Evolutionary conservation across 2,797 vertebrate genomes (phyloP).

Genomic region (Takifugu ocellatus): DNA sequence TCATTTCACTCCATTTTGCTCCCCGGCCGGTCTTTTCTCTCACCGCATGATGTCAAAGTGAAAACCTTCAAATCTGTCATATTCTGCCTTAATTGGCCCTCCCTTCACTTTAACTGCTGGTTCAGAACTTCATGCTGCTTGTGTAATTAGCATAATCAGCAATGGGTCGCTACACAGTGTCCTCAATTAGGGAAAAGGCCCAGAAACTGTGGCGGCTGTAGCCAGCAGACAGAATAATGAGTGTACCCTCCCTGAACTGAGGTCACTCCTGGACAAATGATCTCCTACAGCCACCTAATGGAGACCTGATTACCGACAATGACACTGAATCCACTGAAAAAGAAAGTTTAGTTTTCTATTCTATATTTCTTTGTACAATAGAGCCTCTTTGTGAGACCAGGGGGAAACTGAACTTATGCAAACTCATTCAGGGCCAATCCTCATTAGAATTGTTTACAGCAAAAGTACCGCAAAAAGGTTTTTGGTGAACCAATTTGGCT

Average conservation of each 20-base stretch:
- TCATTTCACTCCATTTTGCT: constrained; percentile 34
- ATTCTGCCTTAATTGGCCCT: constrained; percentile 48
- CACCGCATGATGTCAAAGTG: constrained; percentile 19
- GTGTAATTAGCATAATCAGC: constrained; percentile 36
- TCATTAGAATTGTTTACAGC: too few relatives aligned
- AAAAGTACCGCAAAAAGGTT: too few relatives aligned
- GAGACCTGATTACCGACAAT: constrained; percentile 3
- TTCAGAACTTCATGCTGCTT: constrained; percentile 26
- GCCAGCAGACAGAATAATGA: constrained; percentile 45
- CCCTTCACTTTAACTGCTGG: constrained; percentile 29
- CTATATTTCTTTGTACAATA: constrained; percentile 14
- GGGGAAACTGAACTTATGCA: constrained; percentile 15
- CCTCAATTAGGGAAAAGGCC: constrained; percentile 39
- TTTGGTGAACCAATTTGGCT: too few relatives aligned
- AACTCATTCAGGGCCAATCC: too few relatives aligned
- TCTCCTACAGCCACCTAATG: constrained; percentile 8
- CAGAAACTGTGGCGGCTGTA: constrained; percentile 24
- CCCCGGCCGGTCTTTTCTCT: constrained; percentile 4
- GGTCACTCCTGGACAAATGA: constrained; percentile 18
- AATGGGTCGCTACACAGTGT: constrained; percentile 18
- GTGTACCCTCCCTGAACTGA: constrained; percentile 19
- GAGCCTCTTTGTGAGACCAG: constrained; percentile 10
- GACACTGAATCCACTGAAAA: constrained; percentile 1
- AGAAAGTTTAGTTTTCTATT: constrained; percentile 13
- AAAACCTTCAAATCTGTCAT: constrained; percentile 34